Evolutionary conservation across 2,113 vertebrate genomes (phyloP).

Genomic region (Copsychus sechellarum): DNA sequence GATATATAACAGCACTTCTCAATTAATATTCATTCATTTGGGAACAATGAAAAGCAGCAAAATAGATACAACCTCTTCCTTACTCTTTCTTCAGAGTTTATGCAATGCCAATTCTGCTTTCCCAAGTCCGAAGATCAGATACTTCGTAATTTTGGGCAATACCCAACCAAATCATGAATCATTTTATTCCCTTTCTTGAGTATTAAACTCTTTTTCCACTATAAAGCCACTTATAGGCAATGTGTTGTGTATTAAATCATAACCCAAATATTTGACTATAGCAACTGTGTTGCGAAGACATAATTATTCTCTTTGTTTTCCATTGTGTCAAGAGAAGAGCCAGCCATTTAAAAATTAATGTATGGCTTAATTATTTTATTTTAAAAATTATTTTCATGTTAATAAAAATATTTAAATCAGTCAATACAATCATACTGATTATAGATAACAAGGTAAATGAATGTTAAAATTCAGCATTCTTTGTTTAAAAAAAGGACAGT

Average conservation of each 20-base stretch:
- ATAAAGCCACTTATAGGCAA: background rate
- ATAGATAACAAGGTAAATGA: background rate
- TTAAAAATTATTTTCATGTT: background rate
- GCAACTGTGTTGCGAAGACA: background rate
- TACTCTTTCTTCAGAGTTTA: background rate
- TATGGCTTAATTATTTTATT: background rate
- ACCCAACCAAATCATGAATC: background rate
- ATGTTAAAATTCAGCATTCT: background rate
- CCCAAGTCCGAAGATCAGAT: background rate
- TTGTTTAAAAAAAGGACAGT: background rate
- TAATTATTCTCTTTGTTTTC: background rate
- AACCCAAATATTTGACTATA: slow-evolving; percentile 12
- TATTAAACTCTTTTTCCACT: background rate
- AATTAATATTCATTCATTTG: slow-evolving; percentile 74
- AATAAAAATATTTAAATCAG: background rate
- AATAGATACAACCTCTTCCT: slow-evolving; percentile 62
- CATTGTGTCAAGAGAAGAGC: background rate
- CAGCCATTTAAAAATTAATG: background rate
- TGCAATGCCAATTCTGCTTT: slow-evolving; percentile 10
- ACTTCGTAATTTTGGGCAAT: background rate
- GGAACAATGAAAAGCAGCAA: slow-evolving; percentile 61
- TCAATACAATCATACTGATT: background rate
- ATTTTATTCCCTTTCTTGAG: background rate
- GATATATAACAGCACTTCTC: slow-evolving; percentile 67
- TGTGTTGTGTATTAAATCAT: slow-evolving; percentile 5